Evolutionary conservation across 2,888 invertebrate genomes (phyloP).

Genomic region (Dioctria rufipes): DNA sequence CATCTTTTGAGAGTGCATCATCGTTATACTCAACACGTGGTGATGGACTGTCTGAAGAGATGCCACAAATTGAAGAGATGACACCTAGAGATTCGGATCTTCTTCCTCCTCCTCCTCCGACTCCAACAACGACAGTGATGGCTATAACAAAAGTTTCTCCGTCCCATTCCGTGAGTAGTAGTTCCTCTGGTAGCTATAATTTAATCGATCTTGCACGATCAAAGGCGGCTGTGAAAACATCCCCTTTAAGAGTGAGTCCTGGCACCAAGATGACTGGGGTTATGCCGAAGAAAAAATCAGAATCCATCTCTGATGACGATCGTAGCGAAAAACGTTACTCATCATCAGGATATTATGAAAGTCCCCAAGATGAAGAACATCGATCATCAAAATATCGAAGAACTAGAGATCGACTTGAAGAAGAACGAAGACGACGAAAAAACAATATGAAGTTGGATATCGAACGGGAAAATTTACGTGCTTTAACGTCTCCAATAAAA

Average conservation of each 20-base stretch:
- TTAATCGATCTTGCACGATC: conserved; percentile 67
- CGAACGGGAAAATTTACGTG: conserved; percentile 75
- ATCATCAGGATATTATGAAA: conserved; percentile 83
- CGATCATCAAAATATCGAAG: conserved; percentile 63
- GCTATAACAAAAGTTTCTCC: conserved; percentile 67
- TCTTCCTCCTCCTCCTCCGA: conserved; percentile 33
- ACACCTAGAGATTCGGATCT: conserved; percentile 35
- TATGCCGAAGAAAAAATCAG: conserved; percentile 70
- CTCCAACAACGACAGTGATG: conserved; percentile 31
- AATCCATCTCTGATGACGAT: conserved; percentile 79
- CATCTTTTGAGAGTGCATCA: conserved; percentile 90
- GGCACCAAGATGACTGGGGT: conserved; percentile 54
- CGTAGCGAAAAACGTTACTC: conserved; percentile 79
- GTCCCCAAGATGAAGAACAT: conserved; percentile 78
- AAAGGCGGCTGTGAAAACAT: conserved; percentile 57
- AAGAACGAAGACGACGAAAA: conserved; percentile 81
- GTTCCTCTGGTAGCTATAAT: conserved; percentile 75
- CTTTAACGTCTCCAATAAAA: conserved; percentile 72
- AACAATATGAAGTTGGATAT: conserved; percentile 85
- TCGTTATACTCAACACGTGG: conserved; percentile 85
- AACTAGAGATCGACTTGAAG: conserved; percentile 75
- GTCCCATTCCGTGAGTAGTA: conserved; percentile 75
- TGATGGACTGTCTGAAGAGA: conserved; percentile 78
- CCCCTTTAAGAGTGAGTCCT: conserved; percentile 54
- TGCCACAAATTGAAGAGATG: conserved; percentile 73